Percentiles rank a stretch among this genome's conserved stretches.
Evolutionary conservation across 2,888 invertebrate species (phyloP).

Genomic region (Protonemura montana): DNA sequence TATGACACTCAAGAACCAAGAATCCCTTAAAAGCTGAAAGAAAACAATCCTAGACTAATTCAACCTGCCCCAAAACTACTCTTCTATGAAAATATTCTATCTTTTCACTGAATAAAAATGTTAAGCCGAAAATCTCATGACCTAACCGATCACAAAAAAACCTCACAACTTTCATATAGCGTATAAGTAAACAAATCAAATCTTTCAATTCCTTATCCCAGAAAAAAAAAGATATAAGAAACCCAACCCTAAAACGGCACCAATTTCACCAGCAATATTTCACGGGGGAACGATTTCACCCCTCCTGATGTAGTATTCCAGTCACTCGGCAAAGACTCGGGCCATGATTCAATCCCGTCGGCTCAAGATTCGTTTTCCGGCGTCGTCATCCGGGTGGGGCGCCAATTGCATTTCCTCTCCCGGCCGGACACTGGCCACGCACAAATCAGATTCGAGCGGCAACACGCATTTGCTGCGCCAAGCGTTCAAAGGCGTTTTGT

Average conservation of each 20-base stretch:
- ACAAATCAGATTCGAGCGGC: not conserved
- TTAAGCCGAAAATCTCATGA: not conserved
- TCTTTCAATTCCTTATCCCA: not conserved
- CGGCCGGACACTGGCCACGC: not conserved
- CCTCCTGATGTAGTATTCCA: not conserved
- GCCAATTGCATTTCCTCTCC: not conserved
- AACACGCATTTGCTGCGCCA: not conserved
- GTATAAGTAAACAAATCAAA: too few species aligned
- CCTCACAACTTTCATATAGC: not conserved
- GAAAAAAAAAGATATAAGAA: not conserved
- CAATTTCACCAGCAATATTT: not conserved
- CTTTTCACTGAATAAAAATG: too few species aligned
- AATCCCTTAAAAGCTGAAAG: too few species aligned
- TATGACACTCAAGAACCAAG: too few species aligned
- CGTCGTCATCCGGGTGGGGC: not conserved
- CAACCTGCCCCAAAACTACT: too few species aligned
- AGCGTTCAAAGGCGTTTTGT: too few species aligned
- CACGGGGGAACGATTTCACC: not conserved
- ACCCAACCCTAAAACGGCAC: not conserved
- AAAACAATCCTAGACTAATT: too few species aligned
- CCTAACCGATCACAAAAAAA: not conserved
- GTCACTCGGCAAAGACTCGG: not conserved
- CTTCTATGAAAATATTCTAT: too few species aligned
- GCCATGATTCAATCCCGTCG: not conserved
- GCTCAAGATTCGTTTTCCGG: not conserved